Evolutionary conservation across 2,888 invertebrate genomes (phyloP).

Genomic region (Seira sanloemensis): DNA sequence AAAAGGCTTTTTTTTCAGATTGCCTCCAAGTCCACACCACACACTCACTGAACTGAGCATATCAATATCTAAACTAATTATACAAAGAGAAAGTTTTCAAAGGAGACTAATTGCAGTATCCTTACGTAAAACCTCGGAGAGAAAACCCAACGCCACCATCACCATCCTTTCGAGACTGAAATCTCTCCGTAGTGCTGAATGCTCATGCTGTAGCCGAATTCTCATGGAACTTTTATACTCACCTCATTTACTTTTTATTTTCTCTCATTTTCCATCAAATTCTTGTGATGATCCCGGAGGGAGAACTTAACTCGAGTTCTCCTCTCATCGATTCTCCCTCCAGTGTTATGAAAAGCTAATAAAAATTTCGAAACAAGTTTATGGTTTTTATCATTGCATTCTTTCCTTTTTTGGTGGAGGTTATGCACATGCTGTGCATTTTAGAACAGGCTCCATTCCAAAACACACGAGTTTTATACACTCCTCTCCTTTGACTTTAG

Average conservation of each 20-base stretch:
- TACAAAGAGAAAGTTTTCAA: too few species aligned
- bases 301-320: not conserved
- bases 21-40: too few species aligned
- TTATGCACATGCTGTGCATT: not conserved
- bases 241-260: not conserved
- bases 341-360: not conserved
- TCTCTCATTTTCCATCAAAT: conserved; percentile 4
- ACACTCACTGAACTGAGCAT: too few species aligned
- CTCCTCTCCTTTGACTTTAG: not conserved
- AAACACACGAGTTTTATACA: too few species aligned
- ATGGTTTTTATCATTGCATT: not conserved
- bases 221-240: not conserved
- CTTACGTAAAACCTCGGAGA: too few species aligned
- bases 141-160: too few species aligned
- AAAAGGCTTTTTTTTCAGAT: too few species aligned
- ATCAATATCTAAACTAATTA: too few species aligned
- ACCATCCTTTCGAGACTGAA: too few species aligned
- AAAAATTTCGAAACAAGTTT: not conserved
- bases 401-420: not conserved
- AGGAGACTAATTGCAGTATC: too few species aligned
- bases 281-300: not conserved
- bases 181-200: too few species aligned
- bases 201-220: too few species aligned
- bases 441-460: not conserved
- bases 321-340: not conserved